phyloP scores from a whole-genome alignment of 2,888 invertebrate species.

The Mechanitis mazaeus region DNA sequence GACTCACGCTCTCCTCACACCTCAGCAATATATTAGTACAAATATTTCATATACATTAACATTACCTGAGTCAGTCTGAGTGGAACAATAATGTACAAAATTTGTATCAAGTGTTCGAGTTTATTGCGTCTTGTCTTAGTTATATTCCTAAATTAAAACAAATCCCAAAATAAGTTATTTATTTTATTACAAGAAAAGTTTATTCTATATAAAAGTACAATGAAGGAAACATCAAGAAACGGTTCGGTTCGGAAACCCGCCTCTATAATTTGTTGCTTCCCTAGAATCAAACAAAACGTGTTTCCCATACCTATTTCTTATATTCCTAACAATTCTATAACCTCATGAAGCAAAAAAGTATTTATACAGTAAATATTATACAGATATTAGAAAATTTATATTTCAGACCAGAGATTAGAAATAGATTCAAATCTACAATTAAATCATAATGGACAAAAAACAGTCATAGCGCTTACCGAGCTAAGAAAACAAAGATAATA shows the following conservation, averaged over 20 bases:
- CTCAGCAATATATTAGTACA: conserved; percentile 3
- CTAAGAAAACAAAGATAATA: conserved; percentile 45
- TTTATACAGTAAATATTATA: conserved; percentile 68
- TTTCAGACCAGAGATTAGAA: conserved; percentile 63
- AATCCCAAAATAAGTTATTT: conserved; percentile 8
- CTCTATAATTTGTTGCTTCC: conserved; percentile 48
- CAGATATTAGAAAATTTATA: conserved; percentile 56
- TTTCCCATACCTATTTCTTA: conserved; percentile 67
- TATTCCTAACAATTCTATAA: conserved; percentile 68
- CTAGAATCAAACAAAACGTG: conserved; percentile 59
- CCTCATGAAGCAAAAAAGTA: conserved; percentile 75
- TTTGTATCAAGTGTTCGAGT: background rate
- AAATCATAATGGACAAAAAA: conserved; percentile 47
- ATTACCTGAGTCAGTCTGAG: conserved; percentile 19
- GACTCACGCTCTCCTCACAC: background rate
- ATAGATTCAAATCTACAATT: conserved; percentile 68
- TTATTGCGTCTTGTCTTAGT: conserved; percentile 6
- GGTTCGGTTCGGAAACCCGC: conserved; percentile 55
- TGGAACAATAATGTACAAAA: conserved; percentile 12
- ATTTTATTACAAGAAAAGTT: conserved; percentile 16
- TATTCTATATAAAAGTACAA: conserved; percentile 27
- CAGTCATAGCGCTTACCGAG: conserved; percentile 32
- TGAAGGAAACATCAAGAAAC: conserved; percentile 38
- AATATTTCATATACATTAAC: background rate
- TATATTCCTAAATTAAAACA: conserved; percentile 6